These are phyloP conservation scores for Pseudomugil tenellus DNA, from an alignment of 2,797 vertebrate genomes.

Conservation along the genomic window DNA sequence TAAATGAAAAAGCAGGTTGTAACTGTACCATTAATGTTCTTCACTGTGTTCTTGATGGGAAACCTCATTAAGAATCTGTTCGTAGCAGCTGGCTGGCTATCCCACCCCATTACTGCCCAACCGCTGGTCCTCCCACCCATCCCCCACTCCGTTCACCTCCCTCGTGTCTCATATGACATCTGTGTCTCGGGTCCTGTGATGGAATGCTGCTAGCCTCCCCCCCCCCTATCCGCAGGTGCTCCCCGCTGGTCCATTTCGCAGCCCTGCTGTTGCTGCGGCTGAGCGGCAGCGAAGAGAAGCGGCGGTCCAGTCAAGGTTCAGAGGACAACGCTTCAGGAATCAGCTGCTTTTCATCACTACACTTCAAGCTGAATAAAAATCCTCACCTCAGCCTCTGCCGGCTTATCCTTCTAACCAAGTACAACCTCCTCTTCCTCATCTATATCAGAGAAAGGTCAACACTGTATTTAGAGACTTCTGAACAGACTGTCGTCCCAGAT, in stretches of 20 bases:
- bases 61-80: slow-evolving; percentile 75
- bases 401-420: slow-evolving; percentile 28
- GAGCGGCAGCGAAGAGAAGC: neutral
- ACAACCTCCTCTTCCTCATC: slow-evolving; percentile 34
- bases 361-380: slow-evolving; percentile 44
- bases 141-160: slow-evolving; percentile 68
- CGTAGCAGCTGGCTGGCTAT: slow-evolving; percentile 76
- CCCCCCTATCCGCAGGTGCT: slow-evolving; percentile 81
- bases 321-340: slow-evolving; percentile 59
- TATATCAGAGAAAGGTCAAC: slow-evolving; percentile 45
- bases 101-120: slow-evolving; percentile 70
- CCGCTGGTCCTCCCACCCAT: slow-evolving; percentile 56
- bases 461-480: slow-evolving; percentile 57
- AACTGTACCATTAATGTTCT: slow-evolving; percentile 67
- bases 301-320: slow-evolving; percentile 56
- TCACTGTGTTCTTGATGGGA: slow-evolving; percentile 70
- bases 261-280: slow-evolving; percentile 34
- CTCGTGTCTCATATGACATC: slow-evolving; percentile 78
- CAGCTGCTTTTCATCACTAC: slow-evolving; percentile 69
- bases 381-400: slow-evolving; percentile 34
- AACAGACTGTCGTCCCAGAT: slow-evolving; percentile 36
- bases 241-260: slow-evolving; percentile 60
- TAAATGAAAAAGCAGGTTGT: slow-evolving; percentile 57
- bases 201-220: slow-evolving; percentile 78
- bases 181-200: slow-evolving; percentile 79